phyloP scores from a whole-genome alignment of 2,888 invertebrate genomes.

The Amblyjoppa fuscipennis region DNA sequence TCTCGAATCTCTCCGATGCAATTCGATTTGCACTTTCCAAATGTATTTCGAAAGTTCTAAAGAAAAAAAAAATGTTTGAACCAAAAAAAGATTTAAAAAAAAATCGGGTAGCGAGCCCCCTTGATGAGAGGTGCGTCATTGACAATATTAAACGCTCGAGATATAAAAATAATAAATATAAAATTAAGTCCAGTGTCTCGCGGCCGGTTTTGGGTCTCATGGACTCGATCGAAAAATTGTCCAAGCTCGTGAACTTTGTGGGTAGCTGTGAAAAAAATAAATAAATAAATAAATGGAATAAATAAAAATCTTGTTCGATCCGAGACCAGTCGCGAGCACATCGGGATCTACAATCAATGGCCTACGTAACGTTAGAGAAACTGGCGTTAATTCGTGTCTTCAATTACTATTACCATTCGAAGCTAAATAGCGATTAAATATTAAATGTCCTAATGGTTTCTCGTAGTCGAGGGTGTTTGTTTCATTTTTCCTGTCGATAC shows the following conservation, averaged over 20 bases:
- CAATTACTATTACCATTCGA: conserved; percentile 72
- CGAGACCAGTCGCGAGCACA: conserved; percentile 68
- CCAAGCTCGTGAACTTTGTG: conserved; percentile 21
- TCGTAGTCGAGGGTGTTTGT: conserved; percentile 20
- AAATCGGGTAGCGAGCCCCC: conserved; percentile 61
- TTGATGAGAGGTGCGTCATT: conserved; percentile 72
- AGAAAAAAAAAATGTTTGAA: conserved; percentile 10
- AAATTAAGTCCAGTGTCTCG: conserved; percentile 69
- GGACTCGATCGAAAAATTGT: conserved; percentile 21
- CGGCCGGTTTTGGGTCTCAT: conserved; percentile 56
- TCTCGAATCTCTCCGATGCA: neutral
- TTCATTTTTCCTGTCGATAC: conserved; percentile 24
- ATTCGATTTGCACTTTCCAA: neutral
- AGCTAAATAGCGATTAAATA: conserved; percentile 63
- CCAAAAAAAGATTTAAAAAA: too few species aligned
- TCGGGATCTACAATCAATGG: conserved; percentile 78
- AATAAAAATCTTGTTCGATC: conserved; percentile 51
- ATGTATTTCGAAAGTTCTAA: conserved; percentile 24
- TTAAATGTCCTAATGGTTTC: conserved; percentile 44
- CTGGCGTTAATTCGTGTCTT: conserved; percentile 77
- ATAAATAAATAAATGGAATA: conserved; percentile 3
- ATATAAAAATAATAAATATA: conserved; percentile 70
- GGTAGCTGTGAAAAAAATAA: conserved; percentile 34
- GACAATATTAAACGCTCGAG: conserved; percentile 78
- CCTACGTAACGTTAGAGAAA: conserved; percentile 77